Evolutionary conservation across 2,888 invertebrate genomes (phyloP).

Genomic region (Xestia sexstrigata): DNA sequence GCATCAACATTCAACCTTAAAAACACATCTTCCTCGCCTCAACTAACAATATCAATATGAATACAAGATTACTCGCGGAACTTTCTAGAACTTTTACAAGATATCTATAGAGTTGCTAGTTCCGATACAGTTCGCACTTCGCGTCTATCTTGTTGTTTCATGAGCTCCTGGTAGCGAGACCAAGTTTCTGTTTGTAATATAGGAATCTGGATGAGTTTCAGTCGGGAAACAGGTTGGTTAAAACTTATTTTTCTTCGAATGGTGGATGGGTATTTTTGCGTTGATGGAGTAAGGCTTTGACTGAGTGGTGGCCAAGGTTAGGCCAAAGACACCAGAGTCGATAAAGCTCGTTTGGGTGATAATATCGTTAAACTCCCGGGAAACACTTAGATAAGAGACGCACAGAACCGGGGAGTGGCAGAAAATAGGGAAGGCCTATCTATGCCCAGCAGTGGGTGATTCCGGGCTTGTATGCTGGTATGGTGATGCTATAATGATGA

Average conservation of each 20-base stretch:
- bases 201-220: slow-evolving; percentile 46
- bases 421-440: too few relatives aligned
- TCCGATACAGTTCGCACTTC: slow-evolving; percentile 33
- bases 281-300: too few relatives aligned
- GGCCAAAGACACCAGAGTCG: too few relatives aligned
- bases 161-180: slow-evolving; percentile 37
- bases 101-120: slow-evolving; percentile 38
- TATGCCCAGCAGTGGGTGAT: too few relatives aligned
- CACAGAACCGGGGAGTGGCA: too few relatives aligned
- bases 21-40: slow-evolving; percentile 9
- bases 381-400: too few relatives aligned
- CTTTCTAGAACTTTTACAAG: slow-evolving; percentile 41
- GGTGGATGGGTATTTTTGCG: not conserved
- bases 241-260: slow-evolving; percentile 17
- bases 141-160: slow-evolving; percentile 49
- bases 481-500: too few relatives aligned
- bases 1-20: not conserved
- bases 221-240: slow-evolving; percentile 14
- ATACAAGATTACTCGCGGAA: slow-evolving; percentile 29
- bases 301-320: too few relatives aligned
- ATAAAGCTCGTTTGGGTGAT: too few relatives aligned
- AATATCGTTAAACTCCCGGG: too few relatives aligned
- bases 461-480: too few relatives aligned
- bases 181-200: slow-evolving; percentile 42
- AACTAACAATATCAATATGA: slow-evolving; percentile 41